These are phyloP conservation scores for Eurytoma adleriae DNA, from an alignment of 2,888 invertebrate species.

Conservation along the genomic window DNA sequence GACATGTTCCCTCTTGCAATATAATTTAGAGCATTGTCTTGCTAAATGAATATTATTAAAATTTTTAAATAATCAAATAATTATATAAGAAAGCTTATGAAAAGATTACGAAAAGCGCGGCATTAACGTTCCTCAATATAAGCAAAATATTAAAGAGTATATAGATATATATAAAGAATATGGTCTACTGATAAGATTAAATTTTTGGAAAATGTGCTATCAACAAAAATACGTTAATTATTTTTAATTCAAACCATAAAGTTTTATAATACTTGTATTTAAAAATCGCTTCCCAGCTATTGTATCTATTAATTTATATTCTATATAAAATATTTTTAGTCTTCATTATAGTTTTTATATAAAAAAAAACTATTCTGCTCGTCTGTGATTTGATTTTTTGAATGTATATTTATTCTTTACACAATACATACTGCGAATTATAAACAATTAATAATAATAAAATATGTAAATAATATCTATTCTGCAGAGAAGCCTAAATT, in stretches of 20 bases:
- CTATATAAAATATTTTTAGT: conserved; percentile 15
- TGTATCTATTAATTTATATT: conserved; percentile 23
- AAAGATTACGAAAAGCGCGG: conserved; percentile 45
- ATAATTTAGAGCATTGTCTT: background rate
- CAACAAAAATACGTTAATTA: conserved; percentile 4
- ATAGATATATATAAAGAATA: background rate
- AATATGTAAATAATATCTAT: conserved; percentile 34
- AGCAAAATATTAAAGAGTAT: conserved; percentile 28
- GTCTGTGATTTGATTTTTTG: conserved; percentile 56
- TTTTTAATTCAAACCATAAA: no score
- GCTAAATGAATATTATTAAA: background rate
- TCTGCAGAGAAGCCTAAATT: conserved; percentile 6
- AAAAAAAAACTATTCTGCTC: conserved; percentile 22
- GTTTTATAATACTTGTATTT: conserved; percentile 18
- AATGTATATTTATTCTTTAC: conserved; percentile 44
- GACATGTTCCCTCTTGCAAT: background rate
- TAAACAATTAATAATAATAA: background rate
- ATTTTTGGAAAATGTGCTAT: background rate
- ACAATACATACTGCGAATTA: conserved; percentile 11
- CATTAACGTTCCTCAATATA: conserved; percentile 52
- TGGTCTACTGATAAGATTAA: background rate
- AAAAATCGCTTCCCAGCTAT: conserved; percentile 17
- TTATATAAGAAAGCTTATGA: conserved; percentile 29
- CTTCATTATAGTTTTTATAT: conserved; percentile 24
- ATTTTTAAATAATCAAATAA: conserved; percentile 43